Base-by-base conservation (phyloP, 2,113 vertebrate species). In the Brachionichthys hirsutus region DNA sequence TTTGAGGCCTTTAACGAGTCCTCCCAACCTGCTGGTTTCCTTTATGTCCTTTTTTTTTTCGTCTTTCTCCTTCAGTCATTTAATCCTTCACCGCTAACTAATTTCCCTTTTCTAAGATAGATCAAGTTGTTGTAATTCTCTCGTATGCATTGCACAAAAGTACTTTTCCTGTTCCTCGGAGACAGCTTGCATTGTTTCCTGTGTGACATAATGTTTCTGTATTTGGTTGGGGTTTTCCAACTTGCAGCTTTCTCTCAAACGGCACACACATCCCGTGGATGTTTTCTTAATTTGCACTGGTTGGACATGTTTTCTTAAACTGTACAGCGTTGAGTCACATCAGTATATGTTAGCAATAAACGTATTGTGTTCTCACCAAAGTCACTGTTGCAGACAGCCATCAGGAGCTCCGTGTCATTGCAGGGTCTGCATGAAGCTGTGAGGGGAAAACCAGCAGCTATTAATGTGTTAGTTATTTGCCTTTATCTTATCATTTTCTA, bases 341-440 rank as follows among this genome's bases (percentile, higher is more conserved):
- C 36, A 3, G 12, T 38, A 46, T 18, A 20, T 36, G 12, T 20
- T 1, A 3, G 11, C 3, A 54, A 1, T 6, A 4, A 6, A 9
- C 35, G 36, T 4, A 43, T 35, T 13, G 38, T 64, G 17, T 59
- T 78, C 88, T 59, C 82, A 94, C 93, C 92, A 75, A 94, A 94
- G 67, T 95, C 93, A 81, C 92, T 94, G 89, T 77, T 92, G 83
- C 93, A 94, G 70, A 92, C 47, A 42, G 93, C 92, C 88, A 93
- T 82, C 19, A 93, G 92, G 52, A 94, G 89, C 45, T 94, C 92
- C 36, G 83, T 43, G 0, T 92, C 78, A 51, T 85, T 87, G 85
- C 92, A 94, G 36, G 92, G 93, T 47, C 79, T 83, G 63, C 94
- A 94, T 18, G 80, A 77, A 51, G 84, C 93, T 94, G 70, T 42